These are phyloP conservation scores for Gallirallus australis DNA, from an alignment of 2,797 vertebrate species.

Conservation along the genomic window DNA sequence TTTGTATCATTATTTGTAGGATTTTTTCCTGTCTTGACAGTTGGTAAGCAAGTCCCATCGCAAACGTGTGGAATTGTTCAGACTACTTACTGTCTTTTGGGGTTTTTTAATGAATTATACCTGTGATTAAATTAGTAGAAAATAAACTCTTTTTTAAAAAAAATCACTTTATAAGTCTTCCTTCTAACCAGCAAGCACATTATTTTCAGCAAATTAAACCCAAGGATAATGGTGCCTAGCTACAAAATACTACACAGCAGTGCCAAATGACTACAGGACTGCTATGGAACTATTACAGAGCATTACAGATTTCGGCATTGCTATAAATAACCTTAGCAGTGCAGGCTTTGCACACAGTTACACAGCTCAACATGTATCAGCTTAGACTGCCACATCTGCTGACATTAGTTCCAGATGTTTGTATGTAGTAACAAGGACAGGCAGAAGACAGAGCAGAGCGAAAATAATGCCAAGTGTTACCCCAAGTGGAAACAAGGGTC, in stretches of 20 bases:
- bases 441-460: not conserved
- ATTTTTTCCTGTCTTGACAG: not conserved
- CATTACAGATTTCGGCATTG: not conserved
- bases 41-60: not conserved
- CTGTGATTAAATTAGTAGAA: not conserved
- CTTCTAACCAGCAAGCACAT: not conserved
- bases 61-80: not conserved
- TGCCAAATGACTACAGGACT: not conserved
- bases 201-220: not conserved
- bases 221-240: not conserved
- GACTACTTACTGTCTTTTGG: not conserved
- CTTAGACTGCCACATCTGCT: not conserved
- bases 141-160: not conserved
- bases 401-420: not conserved
- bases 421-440: not conserved
- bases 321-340: not conserved
- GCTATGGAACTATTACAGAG: not conserved
- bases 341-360: not conserved
- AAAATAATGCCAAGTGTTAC: not conserved
- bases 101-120: not conserved
- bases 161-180: not conserved
- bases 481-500: not conserved
- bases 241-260: not conserved
- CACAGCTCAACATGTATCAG: not conserved
- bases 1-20: not conserved